Evolutionary conservation across 2,113 vertebrate species (phyloP), one percentile per base, ranked within the genome.

Genomic region (Bubo scandiacus): DNA sequence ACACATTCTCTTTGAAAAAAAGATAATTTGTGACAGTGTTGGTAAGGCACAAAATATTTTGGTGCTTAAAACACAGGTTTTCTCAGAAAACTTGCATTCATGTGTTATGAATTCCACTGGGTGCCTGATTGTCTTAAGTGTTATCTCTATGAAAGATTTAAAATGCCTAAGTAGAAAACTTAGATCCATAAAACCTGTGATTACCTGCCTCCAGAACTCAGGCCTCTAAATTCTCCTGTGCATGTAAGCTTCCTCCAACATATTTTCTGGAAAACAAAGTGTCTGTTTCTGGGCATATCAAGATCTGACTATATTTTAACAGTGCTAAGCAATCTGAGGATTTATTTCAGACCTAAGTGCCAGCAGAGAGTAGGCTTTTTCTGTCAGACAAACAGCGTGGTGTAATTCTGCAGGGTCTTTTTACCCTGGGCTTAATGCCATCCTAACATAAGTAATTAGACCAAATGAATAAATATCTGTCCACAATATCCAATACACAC

Each of bases 41-140:
- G 19, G 51, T 30, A 12, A 62, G 14, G 20, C 13, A 75, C 11
- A 67, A 62, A 10, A 8, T 15, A 40, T 32, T 62, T 29, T 32
- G 26, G 36, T 34, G 34, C 12, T 43, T 67, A 26, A 58, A 36
- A 19, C 23, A 15, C 7, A 30, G 1, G 2, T 43, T 72, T 89
- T 40, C 23, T 36, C 40, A 86, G 22, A 57, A 61, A 86, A 91
- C 6, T 45, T 70, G 12, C 22, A n/a, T 52, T 74, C 27, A 42
- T 0, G 0, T 38, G 16, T 61, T 52, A 8, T 71, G 40, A 79
- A 65, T 74, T 82, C 29, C 45, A 38, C 5, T 20, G 29, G 2
- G 5, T 65, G 54, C 40, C 13, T 16, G 18, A 45, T 5, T 0
- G 0, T 27, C 26, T 47, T 36, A 68, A 10, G 1, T 30, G 42